Evolutionary conservation across 2,797 vertebrate genomes (phyloP), one percentile per base, ranked within the genome.

Genomic region (Hozukius guyotensis): DNA sequence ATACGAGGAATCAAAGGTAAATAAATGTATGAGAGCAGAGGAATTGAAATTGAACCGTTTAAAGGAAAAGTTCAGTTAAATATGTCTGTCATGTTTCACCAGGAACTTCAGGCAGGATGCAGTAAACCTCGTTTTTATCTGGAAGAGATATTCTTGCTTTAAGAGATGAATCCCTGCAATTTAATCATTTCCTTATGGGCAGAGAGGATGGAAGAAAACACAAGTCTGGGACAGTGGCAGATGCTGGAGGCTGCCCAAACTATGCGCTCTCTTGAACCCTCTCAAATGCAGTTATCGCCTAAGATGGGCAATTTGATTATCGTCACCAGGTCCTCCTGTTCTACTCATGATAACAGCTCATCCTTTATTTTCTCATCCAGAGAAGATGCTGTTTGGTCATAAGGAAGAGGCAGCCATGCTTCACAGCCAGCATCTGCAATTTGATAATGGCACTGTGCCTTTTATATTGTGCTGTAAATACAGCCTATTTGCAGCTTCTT

Each of bases 301-400:
- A 74, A 83, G 75, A 84, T 83, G 63, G 77, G 16, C 56, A 72
- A 72, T 83, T 81, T 79, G 78, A 83, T 91, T 68, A 77, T 75
- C 24, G 72, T 78, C 68, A 29, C 25, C 49, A 25, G 29, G 55
- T 55, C 71, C 55, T 78, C 75, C 78, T 71, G 80, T 82, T 85
- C 59, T 76, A 87, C 72, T 84, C 34, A 55, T 75, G 84, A 89
- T 86, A 81, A 86, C 71, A 46, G 70, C 75, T 72, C 31, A 53
- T 80, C 71, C 42, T 67, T 83, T 85, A 81, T 82, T 69, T 72
- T 72, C 32, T 77, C 57, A 61, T 57, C 20, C 22, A 70, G 55
- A 67, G n/a, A 46, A 38, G 29, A 83, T 29, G 20, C 20, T 8
- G 32, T 36, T 80, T 55, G 46, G 56, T 78, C 36, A 34, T 55